These are phyloP conservation scores for Melanchra persicariae DNA, from an alignment of 2,888 invertebrate genomes.

Conservation along the genomic window DNA sequence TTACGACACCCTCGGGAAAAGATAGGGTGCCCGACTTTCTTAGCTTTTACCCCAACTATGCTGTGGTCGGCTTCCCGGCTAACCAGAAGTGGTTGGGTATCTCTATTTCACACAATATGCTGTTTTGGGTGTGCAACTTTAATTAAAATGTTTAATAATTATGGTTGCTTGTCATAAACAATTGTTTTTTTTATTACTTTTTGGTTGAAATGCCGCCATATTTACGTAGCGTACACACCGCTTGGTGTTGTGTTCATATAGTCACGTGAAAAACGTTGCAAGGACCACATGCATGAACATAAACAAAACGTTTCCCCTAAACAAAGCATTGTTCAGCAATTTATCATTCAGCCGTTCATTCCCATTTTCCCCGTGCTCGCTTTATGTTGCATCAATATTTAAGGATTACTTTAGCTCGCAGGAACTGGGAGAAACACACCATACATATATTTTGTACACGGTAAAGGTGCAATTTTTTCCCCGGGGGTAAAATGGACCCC, in stretches of 20 bases:
- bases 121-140: not conserved
- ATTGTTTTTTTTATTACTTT: slow-evolving; percentile 9
- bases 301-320: slow-evolving; percentile 46
- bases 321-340: slow-evolving; percentile 53
- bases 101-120: slow-evolving; percentile 4
- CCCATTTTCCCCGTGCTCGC: slow-evolving; percentile 41
- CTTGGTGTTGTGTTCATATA: slow-evolving; percentile 13
- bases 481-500: slow-evolving; percentile 56
- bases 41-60: slow-evolving; percentile 19
- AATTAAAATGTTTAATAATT: slow-evolving; percentile 12
- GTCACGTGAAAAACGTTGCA: slow-evolving; percentile 37
- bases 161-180: not conserved
- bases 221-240: slow-evolving; percentile 21
- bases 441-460: slow-evolving; percentile 47
- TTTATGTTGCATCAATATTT: slow-evolving; percentile 66
- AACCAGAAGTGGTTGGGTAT: not conserved
- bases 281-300: slow-evolving; percentile 33
- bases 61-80: not conserved
- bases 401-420: slow-evolving; percentile 61
- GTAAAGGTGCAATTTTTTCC: slow-evolving; percentile 62
- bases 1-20: slow-evolving; percentile 39
- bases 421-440: slow-evolving; percentile 41
- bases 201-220: slow-evolving; percentile 14
- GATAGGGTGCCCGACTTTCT: slow-evolving; percentile 36
- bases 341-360: slow-evolving; percentile 60